These are phyloP conservation scores for Branchipolynoe longqiensis DNA, from an alignment of 2,888 invertebrate genomes.

Conservation along the genomic window DNA sequence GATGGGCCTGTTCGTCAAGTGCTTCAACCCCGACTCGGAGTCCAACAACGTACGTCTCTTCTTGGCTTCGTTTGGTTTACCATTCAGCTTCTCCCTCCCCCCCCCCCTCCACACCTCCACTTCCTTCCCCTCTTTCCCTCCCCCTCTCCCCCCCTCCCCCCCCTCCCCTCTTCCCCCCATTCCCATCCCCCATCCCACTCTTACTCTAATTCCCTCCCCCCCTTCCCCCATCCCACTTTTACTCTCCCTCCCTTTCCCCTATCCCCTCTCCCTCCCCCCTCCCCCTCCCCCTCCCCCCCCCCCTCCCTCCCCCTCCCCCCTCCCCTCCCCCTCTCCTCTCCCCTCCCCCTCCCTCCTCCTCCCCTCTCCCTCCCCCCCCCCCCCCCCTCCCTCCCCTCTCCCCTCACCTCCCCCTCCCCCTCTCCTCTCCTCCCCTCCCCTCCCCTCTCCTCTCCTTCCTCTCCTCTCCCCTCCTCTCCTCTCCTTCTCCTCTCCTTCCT, in stretches of 20 bases:
- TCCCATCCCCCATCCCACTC: neutral
- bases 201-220: neutral
- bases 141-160: neutral
- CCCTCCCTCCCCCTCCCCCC: neutral
- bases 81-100: neutral
- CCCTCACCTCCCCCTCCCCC: neutral
- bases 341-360: neutral
- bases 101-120: neutral
- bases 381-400: neutral
- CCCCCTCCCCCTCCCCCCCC: neutral
- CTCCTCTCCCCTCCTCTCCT: neutral
- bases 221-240: neutral
- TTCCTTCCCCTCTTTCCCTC: neutral
- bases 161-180: neutral
- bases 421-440: neutral
- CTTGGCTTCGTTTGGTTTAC: too few species aligned
- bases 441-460: neutral
- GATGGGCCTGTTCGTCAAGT: slow-evolving; percentile 55
- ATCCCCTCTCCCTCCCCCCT: neutral
- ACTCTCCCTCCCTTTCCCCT: neutral
- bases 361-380: neutral
- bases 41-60: slow-evolving; percentile 41
- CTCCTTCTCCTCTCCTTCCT: neutral
- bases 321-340: neutral
- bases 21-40: slow-evolving; percentile 49